These are phyloP conservation scores for Ennomos fuscantarius DNA, from an alignment of 2,888 invertebrate species.

Conservation along the genomic window DNA sequence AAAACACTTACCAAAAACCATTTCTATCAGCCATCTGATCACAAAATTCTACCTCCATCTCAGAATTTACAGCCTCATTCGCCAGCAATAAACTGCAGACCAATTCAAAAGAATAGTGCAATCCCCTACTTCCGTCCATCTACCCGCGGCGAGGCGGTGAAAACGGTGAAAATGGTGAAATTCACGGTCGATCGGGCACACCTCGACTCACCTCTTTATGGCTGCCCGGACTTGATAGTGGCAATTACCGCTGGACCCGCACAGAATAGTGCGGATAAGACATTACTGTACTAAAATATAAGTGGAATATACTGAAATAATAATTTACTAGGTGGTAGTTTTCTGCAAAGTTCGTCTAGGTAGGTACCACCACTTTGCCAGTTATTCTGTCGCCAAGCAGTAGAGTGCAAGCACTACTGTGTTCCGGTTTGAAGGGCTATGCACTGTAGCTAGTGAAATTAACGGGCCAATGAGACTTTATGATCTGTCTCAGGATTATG, in stretches of 20 bases:
- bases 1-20: too few relatives aligned
- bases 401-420: too few relatives aligned
- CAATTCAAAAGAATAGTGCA: constrained; percentile 16
- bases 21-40: background rate
- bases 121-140: constrained; percentile 21
- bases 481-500: too few relatives aligned
- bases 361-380: too few relatives aligned
- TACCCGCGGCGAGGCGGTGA: constrained; percentile 5
- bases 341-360: too few relatives aligned
- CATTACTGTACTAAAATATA: background rate
- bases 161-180: constrained; percentile 18
- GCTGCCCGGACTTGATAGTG: constrained; percentile 72
- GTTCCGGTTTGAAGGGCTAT: too few relatives aligned
- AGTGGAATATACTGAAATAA: background rate
- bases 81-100: constrained; percentile 8
- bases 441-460: too few relatives aligned
- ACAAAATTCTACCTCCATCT: background rate
- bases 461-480: too few relatives aligned
- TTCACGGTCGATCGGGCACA: constrained; percentile 57
- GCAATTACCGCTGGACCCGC: constrained; percentile 66
- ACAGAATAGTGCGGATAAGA: constrained; percentile 48
- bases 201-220: constrained; percentile 77
- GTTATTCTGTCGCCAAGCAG: too few relatives aligned
- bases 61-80: constrained; percentile 3
- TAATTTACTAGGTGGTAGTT: too few relatives aligned